These are phyloP conservation scores for Zootermopsis nevadensis DNA, from an alignment of 2,888 invertebrate species.

Conservation along the genomic window DNA sequence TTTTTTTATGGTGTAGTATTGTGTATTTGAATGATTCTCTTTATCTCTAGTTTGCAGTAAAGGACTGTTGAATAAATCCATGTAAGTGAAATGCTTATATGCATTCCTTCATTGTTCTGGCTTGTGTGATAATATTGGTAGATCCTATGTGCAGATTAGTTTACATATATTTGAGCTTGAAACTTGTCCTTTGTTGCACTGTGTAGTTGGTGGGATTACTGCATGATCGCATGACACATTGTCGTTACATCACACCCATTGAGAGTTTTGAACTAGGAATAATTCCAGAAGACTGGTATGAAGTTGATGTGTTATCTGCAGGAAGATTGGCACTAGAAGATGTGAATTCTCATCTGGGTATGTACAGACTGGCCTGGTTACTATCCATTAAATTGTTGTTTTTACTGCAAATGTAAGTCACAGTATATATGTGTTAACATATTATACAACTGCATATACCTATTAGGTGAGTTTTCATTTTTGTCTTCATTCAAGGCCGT, in stretches of 20 bases:
- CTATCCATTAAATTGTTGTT: too few species aligned
- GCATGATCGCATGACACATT: conserved; percentile 95
- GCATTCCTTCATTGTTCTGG: not conserved
- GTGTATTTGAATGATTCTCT: not conserved
- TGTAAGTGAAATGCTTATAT: not conserved
- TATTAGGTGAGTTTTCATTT: too few species aligned
- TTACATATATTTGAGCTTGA: not conserved
- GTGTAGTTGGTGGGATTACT: conserved; percentile 70
- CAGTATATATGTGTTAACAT: too few species aligned
- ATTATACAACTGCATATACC: too few species aligned
- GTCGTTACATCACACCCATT: conserved; percentile 77
- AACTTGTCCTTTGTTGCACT: conserved; percentile 36
- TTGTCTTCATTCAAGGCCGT: too few species aligned
- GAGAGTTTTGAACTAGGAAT: conserved; percentile 68
- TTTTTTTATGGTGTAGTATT: too few species aligned
- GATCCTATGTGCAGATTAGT: not conserved
- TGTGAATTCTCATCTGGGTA: conserved; percentile 82
- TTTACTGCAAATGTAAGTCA: too few species aligned
- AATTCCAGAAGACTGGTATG: conserved; percentile 77
- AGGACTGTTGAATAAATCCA: not conserved
- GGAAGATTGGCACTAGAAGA: conserved; percentile 84
- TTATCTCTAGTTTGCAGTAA: not conserved
- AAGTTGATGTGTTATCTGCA: conserved; percentile 82
- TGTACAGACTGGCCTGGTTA: not conserved
- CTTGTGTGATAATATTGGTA: not conserved